A percentile compares a stretch with the other conserved stretches of the same genome.
These are phyloP conservation scores for Yoshiicerus persimilis DNA, from an alignment of 1,140 invertebrate genomes.

Conservation along the genomic window DNA sequence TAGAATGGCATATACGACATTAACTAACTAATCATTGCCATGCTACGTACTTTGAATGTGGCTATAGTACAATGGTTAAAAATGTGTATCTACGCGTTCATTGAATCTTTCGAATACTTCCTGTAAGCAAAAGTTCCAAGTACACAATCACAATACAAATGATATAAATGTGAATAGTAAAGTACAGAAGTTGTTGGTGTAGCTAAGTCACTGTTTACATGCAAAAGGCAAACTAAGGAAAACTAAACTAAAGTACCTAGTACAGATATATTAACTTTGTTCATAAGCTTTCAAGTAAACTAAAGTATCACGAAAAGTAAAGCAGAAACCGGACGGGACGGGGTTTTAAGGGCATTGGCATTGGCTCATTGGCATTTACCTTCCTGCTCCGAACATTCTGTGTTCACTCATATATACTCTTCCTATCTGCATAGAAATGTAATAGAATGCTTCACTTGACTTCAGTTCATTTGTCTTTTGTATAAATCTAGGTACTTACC, in stretches of 20 bases:
- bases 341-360: constrained; percentile 18
- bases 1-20: neutral
- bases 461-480: neutral
- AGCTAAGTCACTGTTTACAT: neutral
- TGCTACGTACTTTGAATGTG: neutral
- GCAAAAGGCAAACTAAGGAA: neutral
- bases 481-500: neutral
- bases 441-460: neutral
- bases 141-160: neutral
- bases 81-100: neutral
- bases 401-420: neutral
- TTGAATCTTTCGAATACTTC: neutral
- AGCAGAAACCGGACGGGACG: constrained; percentile 13
- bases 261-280: neutral
- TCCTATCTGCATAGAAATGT: neutral
- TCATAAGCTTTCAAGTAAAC: neutral
- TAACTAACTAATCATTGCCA: neutral
- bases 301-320: neutral
- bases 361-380: constrained; percentile 19
- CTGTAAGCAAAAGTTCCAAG: neutral
- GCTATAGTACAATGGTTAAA: neutral
- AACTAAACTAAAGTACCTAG: neutral
- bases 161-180: neutral
- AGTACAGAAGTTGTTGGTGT: neutral
- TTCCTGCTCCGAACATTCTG: constrained; percentile 4